Base-by-base conservation (phyloP, 2,797 vertebrate genomes). In the Enteromius fasciolatus region DNA sequence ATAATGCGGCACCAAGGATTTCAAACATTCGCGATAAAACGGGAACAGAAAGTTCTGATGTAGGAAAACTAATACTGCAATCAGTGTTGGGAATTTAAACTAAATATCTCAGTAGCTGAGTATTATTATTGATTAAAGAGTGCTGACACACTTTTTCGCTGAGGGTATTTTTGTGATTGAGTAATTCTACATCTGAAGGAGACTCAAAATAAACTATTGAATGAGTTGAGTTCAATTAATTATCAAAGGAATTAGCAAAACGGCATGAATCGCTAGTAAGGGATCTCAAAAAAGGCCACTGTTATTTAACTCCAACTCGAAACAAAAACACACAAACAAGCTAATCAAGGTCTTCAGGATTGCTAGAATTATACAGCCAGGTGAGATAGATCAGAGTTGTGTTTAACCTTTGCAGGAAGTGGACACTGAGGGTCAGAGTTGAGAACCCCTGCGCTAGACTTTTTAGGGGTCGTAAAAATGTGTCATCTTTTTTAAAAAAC, bases 21-120 rank as follows among this genome's bases (percentile, higher is more conserved):
- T 14, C 18, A 74, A 74, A 74, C 18, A 74, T 54, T 74, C 0
- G 28, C n/a, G 18, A 74, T 74, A 54, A 54, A 54, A n/a, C 28
- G 36, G 11, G 18, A 54, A 54, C 48, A n/a, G 44, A 20, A 18
- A 73, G 48, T 33, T 4, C 48, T 73, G 70, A 33, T 3, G 18
- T 73, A 18, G 20, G 52, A 2, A 52, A 52, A 73, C 18, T 12
- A 31, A 28, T 61, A 68, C 9, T 33, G 25, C 28, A 73, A 52
- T 50, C 46, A 12, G 68, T 18, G 8, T 28, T 70, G 25, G 69
- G 46, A 20, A 5, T 10, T 72, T 50, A 31, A 72, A 20, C 2
- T 72, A 50, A 31, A 50, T 50, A 50, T 31, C 9, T 72, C 10
- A 18, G 23, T 9, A 69, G 44, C 14, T 25, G 67, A 48, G 8